A percentile compares a stretch with the other conserved stretches of the same genome.
These are phyloP conservation scores for Calameuta pallipes DNA, from an alignment of 2,888 invertebrate genomes.

Conservation along the genomic window DNA sequence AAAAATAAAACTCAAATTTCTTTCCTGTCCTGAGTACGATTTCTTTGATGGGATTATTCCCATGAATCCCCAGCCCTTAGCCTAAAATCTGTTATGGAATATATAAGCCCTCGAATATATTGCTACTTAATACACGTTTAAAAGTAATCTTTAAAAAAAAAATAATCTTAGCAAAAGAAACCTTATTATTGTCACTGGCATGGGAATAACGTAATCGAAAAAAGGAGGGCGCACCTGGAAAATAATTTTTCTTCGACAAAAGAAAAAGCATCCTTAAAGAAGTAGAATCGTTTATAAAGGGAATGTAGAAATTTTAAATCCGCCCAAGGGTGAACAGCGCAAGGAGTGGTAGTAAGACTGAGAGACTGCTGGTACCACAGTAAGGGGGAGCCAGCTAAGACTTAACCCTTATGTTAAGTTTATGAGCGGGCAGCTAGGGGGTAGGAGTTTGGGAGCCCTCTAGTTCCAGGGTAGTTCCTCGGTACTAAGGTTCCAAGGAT, in stretches of 20 bases:
- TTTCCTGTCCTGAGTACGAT: background rate
- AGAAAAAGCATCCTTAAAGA: background rate
- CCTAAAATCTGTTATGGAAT: background rate
- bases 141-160: background rate
- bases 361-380: background rate
- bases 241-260: background rate
- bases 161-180: background rate
- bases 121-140: background rate
- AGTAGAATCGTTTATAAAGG: background rate
- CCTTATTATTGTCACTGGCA: background rate
- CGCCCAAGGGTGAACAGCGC: background rate
- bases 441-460: background rate
- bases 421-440: constrained; percentile 39
- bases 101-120: background rate
- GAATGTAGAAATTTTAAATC: background rate
- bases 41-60: background rate
- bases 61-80: background rate
- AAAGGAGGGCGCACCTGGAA: background rate
- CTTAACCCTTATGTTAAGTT: constrained; percentile 52
- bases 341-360: background rate
- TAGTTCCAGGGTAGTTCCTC: background rate
- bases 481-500: constrained; percentile 22
- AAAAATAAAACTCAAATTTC: background rate
- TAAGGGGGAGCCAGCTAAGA: constrained; percentile 23
- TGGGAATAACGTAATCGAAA: no score